Conservation (phyloP, 2,888 invertebrate species). For the Shargacucullia verbasci region DNA sequence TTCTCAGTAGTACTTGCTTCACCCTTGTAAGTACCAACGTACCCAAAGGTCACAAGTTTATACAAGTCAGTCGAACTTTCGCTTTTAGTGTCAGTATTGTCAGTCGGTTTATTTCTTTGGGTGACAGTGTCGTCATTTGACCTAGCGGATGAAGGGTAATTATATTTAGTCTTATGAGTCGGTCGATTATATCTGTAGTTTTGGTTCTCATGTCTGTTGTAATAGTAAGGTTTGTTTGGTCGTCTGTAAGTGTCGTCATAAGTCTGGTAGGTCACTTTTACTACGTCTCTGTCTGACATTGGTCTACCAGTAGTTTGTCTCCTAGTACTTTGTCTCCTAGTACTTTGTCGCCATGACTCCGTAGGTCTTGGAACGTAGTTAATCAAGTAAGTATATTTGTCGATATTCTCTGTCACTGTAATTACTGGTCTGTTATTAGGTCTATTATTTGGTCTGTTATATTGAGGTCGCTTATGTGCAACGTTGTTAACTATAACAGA, state of each 20-base stretch:
- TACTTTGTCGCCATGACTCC: constrained; percentile 82
- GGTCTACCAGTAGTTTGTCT: constrained; percentile 57
- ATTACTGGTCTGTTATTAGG: constrained; percentile 73
- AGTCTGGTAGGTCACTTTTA: constrained; percentile 85
- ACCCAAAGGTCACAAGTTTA: constrained; percentile 85
- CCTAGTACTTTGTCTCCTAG: constrained; percentile 80
- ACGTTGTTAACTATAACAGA: constrained; percentile 81
- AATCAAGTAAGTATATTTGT: constrained; percentile 86
- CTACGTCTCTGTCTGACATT: constrained; percentile 76
- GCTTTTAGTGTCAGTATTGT: constrained; percentile 52
- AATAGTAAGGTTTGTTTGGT: constrained; percentile 79
- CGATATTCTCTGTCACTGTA: constrained; percentile 84
- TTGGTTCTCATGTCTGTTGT: constrained; percentile 73
- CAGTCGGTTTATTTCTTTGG: constrained; percentile 43
- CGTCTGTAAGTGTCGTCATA: constrained; percentile 84
- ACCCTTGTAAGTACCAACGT: constrained; percentile 84
- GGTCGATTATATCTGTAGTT: constrained; percentile 73
- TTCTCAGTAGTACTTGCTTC: constrained; percentile 54
- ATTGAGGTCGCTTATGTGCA: constrained; percentile 76
- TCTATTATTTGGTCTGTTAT: constrained; percentile 41
- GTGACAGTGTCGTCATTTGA: constrained; percentile 73
- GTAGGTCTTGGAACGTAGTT: constrained; percentile 87
- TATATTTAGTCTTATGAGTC: constrained; percentile 65
- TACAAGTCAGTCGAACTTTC: constrained; percentile 76
- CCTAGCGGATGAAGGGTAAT: constrained; percentile 77